Evolutionary conservation across 2,888 invertebrate genomes (phyloP).

Genomic region (Apomyelois bistriatella): DNA sequence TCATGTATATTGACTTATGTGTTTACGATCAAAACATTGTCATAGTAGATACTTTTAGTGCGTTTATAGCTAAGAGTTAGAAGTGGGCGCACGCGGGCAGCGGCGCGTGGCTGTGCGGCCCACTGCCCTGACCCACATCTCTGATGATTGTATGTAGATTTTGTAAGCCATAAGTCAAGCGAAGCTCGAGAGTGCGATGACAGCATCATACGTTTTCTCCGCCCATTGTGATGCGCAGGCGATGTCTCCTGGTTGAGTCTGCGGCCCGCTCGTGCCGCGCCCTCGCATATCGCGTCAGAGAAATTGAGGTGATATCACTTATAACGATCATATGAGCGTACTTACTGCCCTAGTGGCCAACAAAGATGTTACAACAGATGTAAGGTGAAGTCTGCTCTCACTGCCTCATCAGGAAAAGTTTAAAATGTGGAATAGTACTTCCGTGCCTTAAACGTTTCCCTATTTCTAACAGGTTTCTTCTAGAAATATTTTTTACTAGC

Average conservation of each 20-base stretch:
- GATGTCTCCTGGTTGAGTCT: slow-evolving; percentile 26
- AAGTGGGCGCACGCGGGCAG: slow-evolving; percentile 22
- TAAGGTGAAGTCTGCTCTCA: slow-evolving; percentile 2
- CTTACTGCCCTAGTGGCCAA: slow-evolving; percentile 66
- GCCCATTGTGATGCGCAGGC: slow-evolving; percentile 43
- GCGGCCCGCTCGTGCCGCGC: slow-evolving; percentile 38
- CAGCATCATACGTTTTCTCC: slow-evolving; percentile 72
- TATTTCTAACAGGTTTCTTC: neutral
- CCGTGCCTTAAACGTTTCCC: neutral
- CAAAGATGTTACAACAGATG: slow-evolving; percentile 38
- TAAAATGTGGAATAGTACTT: neutral
- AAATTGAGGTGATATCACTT: slow-evolving; percentile 68
- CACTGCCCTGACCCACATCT: slow-evolving; percentile 73
- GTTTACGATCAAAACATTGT: neutral
- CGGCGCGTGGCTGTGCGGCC: slow-evolving; percentile 52
- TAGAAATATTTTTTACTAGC: neutral
- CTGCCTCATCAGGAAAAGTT: neutral
- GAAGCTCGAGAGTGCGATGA: slow-evolving; percentile 55
- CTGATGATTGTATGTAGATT: slow-evolving; percentile 77
- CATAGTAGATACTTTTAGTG: neutral
- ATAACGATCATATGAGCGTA: slow-evolving; percentile 45
- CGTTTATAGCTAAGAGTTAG: slow-evolving; percentile 11
- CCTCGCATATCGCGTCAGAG: slow-evolving; percentile 42
- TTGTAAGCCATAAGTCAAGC: slow-evolving; percentile 71
- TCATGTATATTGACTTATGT: neutral